These are phyloP conservation scores for Crossocerus cetratus DNA, from an alignment of 2,888 invertebrate species.

Conservation along the genomic window DNA sequence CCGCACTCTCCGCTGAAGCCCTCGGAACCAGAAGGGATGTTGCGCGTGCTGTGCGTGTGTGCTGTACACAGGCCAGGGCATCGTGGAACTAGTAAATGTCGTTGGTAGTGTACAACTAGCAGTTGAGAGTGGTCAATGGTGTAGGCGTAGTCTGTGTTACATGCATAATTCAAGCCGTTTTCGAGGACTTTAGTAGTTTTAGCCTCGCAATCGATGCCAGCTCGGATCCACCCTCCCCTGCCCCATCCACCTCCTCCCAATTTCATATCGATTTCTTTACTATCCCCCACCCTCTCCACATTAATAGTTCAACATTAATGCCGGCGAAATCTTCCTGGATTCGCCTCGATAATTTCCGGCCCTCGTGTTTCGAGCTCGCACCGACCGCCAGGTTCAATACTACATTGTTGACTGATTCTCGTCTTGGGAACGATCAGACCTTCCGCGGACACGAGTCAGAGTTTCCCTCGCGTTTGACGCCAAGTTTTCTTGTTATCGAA, in stretches of 20 bases:
- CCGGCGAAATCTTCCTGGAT: background rate
- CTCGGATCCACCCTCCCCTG: background rate
- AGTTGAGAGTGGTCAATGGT: constrained; percentile 46
- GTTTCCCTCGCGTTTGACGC: background rate
- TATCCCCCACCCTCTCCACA: background rate
- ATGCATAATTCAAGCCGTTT: constrained; percentile 37
- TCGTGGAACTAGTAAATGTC: constrained; percentile 47
- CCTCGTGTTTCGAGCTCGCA: background rate
- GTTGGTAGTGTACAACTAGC: constrained; percentile 40
- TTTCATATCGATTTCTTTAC: background rate
- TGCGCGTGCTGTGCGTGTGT: constrained; percentile 10
- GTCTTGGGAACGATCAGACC: constrained; percentile 35
- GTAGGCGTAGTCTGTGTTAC: constrained; percentile 47
- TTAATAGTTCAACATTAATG: background rate
- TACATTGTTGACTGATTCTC: constrained; percentile 38
- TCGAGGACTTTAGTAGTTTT: constrained; percentile 14
- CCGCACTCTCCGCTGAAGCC: background rate
- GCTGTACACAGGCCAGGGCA: constrained; percentile 19
- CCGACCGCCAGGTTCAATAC: constrained; percentile 32
- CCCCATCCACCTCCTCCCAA: too few species aligned
- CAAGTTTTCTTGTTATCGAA: constrained; percentile 28
- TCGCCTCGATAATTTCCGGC: background rate
- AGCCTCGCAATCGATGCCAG: constrained; percentile 8
- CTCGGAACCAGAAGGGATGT: constrained; percentile 5
- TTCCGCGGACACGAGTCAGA: constrained; percentile 1